These are phyloP conservation scores for Poecilus cupreus DNA, from an alignment of 2,888 invertebrate genomes.

Conservation along the genomic window DNA sequence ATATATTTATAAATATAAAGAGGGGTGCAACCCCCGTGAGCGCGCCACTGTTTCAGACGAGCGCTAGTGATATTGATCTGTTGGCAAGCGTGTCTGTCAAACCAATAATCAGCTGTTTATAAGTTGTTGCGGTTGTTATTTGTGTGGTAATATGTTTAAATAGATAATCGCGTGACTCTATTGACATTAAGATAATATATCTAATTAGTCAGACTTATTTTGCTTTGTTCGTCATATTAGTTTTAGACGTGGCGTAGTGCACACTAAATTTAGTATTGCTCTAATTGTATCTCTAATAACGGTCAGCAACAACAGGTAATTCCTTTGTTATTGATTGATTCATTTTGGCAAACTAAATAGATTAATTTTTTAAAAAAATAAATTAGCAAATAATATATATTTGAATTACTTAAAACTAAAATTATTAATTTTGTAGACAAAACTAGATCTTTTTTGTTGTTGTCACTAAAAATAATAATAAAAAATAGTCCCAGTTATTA, in stretches of 20 bases:
- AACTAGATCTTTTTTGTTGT: no score
- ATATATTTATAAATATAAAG: no score
- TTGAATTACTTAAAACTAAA: no score
- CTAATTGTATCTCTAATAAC: neutral
- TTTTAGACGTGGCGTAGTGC: neutral
- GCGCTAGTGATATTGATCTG: neutral
- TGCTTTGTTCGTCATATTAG: neutral
- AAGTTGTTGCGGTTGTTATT: neutral
- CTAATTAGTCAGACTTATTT: neutral
- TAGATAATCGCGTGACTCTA: constrained; percentile 21
- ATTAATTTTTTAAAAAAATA: no score
- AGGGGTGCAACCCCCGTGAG: no score
- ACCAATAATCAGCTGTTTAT: constrained; percentile 16
- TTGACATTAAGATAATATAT: constrained; percentile 13
- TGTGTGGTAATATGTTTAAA: constrained; percentile 4
- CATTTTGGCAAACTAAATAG: no score
- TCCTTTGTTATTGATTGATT: constrained; percentile 4
- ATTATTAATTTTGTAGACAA: no score
- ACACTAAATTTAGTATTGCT: neutral
- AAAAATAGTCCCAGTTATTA: no score
- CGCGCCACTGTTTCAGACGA: no score
- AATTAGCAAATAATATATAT: no score
- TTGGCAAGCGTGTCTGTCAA: neutral
- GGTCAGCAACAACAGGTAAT: neutral
- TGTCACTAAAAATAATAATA: no score